Percentiles rank a stretch among this genome's conserved stretches.
Conservation (phyloP, 92 coral and sea anemone species). For the Actinernus sp. region DNA sequence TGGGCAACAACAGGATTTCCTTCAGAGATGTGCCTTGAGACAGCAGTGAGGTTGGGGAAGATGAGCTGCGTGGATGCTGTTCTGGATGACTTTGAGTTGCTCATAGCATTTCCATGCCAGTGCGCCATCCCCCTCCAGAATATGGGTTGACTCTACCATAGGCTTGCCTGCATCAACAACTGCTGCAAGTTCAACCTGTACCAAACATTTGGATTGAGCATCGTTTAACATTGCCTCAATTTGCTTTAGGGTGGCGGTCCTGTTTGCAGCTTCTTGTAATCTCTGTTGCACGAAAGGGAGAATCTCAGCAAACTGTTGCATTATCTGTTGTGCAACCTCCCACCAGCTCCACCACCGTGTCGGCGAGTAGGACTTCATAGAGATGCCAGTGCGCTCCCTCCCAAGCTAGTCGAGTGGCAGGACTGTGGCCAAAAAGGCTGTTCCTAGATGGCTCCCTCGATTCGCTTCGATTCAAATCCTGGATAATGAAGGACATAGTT, state of each 20-base stretch:
- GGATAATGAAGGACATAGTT: slow-evolving; percentile 42
- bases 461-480: no score
- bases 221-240: slow-evolving; percentile 27
- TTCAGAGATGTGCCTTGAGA: slow-evolving; percentile 29
- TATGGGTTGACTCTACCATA: slow-evolving; percentile 56
- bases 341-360: no score
- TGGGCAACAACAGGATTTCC: slow-evolving; percentile 28
- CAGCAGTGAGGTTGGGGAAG: slow-evolving; percentile 18
- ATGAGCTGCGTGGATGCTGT: slow-evolving; percentile 3
- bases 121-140: slow-evolving; percentile 35
- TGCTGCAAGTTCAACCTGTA: slow-evolving; percentile 52
- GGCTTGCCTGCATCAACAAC: slow-evolving; percentile 55
- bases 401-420: slow-evolving; percentile 25
- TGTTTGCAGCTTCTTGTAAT: slow-evolving; percentile 35
- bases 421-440: slow-evolving; percentile 60
- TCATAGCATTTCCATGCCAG: slow-evolving; percentile 6
- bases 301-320: slow-evolving; percentile 46
- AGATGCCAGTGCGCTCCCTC: slow-evolving; percentile 45
- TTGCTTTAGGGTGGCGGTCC: slow-evolving; percentile 38
- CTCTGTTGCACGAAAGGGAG: slow-evolving; percentile 37
- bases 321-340: no score
- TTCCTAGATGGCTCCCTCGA: no score
- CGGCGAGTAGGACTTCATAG: slow-evolving; percentile 35
- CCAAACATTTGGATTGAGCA: slow-evolving; percentile 20
- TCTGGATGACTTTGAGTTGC: not conserved